Evolutionary conservation across 1,140 invertebrate species (phyloP), one percentile per base, ranked within the genome.

Genomic region (Musca vetustissima): DNA sequence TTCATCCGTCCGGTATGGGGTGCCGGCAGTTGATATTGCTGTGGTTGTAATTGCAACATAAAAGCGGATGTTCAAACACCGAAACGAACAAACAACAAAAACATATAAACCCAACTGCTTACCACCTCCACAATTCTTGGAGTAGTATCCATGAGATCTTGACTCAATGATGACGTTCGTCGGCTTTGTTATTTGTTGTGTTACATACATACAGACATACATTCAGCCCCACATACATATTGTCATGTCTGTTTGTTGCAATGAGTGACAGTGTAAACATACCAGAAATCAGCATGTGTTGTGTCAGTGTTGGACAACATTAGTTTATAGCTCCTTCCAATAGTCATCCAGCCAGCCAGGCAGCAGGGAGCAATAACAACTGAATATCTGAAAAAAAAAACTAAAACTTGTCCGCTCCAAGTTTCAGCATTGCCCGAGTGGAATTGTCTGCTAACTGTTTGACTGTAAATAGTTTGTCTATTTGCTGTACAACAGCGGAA

Each of bases 41-140:
- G 57, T 61, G 57, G 57, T 61, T 61, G 57, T 61, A 61, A 61
- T 61, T 61, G 57, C 57, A 61, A 61, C 57, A 61, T 61, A 61
- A 61, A 61, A 61, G 36, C 57, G 57, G 57, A 61, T 61, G 25
- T 61, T 36, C 36, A 61, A 61, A 61, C 57, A 57, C 53, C 32
- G 11, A 43, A 61, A 4, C n/a, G 36, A 61, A 61, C 17, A 52
- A 17, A 52, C 28, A 28, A 61, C 17, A 52, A 17, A 52, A 52
- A 52, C 4, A 52, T 0, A 52, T 7, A 52, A 1, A 11, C 3
- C 4, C 15, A 21, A 1, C 21, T 19, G 0, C 49, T 19, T 17
- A 19, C 49, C 21, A 19, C 21, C 49, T 19, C 49, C 21, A 7
- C 8, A 19, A 17, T 52, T 52, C 49, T 52, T 22, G 4, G 36